Evolutionary conservation across 2,113 vertebrate species (phyloP).

Genomic region (Coracopsis vasa): DNA sequence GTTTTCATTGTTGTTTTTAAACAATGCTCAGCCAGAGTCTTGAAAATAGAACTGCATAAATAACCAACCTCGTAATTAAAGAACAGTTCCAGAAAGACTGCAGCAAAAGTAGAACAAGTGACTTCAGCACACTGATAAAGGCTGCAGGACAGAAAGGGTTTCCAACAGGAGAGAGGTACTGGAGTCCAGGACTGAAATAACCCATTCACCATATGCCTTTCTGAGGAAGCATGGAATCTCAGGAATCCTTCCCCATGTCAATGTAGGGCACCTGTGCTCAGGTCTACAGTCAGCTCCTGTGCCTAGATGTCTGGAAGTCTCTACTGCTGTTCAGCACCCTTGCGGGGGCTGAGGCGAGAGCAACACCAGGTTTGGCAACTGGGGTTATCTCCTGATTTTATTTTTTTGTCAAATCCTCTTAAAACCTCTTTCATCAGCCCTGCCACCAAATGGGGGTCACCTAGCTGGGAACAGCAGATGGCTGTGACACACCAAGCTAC

Average conservation of each 20-base stretch:
- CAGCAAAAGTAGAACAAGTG: fast-evolving
- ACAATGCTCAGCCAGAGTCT: not conserved
- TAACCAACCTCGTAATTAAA: not conserved
- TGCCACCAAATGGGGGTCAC: not conserved
- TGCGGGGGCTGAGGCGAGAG: not conserved
- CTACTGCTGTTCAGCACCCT: not conserved
- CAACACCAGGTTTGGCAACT: not conserved
- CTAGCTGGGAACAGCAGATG: not conserved
- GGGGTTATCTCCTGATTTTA: not conserved
- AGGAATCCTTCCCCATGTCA: fast-evolving
- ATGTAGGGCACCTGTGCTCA: fast-evolving
- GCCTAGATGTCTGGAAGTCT: not conserved
- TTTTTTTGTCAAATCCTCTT: not conserved
- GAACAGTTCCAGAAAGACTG: not conserved
- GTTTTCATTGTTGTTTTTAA: not conserved
- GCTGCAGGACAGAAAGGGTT: not conserved
- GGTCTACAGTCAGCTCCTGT: not conserved
- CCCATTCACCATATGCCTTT: not conserved
- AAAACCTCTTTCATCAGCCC: not conserved
- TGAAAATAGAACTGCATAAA: not conserved
- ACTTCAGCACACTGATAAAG: not conserved
- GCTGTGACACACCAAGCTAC: not conserved
- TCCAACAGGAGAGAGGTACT: not conserved
- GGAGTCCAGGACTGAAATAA: not conserved
- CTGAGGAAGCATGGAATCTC: fast-evolving